These are phyloP conservation scores for Lepus oiostolus DNA, from an alignment of 2,797 vertebrate genomes.

Conservation along the genomic window DNA sequence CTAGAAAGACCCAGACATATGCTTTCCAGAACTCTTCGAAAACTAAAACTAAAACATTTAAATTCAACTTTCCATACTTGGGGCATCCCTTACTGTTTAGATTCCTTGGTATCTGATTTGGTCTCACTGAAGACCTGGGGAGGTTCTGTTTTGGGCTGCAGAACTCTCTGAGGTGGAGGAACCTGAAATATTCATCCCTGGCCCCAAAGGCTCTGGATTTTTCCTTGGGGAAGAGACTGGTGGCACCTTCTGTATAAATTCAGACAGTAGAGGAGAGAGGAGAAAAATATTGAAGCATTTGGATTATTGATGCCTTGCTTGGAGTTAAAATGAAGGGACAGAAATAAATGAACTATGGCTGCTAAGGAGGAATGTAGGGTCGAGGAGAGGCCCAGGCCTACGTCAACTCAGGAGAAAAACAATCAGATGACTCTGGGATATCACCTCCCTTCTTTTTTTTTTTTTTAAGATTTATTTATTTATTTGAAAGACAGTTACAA, in stretches of 20 bases:
- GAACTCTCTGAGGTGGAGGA: neutral
- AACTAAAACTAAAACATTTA: neutral
- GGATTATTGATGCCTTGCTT: neutral
- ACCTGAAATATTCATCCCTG: neutral
- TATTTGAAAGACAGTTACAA: no score
- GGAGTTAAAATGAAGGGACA: constrained; percentile 36
- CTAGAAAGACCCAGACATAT: neutral
- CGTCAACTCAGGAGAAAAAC: neutral
- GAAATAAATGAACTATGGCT: neutral
- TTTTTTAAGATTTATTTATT: no score
- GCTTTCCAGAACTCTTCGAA: constrained; percentile 17
- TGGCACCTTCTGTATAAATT: constrained; percentile 17
- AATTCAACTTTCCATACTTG: constrained; percentile 10
- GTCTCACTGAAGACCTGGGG: neutral
- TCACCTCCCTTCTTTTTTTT: neutral
- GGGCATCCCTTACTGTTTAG: neutral
- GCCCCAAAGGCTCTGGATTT: neutral
- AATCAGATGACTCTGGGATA: neutral
- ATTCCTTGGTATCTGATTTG: neutral
- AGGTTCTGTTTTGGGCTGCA: neutral
- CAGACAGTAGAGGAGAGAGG: neutral
- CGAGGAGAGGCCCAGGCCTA: neutral
- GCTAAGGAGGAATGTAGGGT: neutral
- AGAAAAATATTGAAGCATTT: constrained; percentile 14
- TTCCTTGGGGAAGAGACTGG: neutral